Percentiles rank a stretch among this genome's conserved stretches.
These are phyloP conservation scores for Notolepis coatsorum DNA, from an alignment of 2,797 vertebrate genomes.

Conservation along the genomic window DNA sequence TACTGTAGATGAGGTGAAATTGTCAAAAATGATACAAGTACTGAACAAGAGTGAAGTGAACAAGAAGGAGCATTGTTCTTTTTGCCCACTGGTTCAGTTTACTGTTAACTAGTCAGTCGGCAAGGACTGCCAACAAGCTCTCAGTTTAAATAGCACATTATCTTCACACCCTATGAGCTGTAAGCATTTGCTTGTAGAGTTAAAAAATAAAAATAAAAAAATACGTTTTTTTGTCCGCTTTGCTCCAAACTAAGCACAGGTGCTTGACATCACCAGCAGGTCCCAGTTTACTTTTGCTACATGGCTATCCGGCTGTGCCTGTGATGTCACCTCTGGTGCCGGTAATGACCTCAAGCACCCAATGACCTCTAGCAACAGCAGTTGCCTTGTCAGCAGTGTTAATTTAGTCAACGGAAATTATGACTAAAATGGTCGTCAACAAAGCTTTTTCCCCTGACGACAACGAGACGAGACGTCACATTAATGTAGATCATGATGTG, in stretches of 20 bases:
- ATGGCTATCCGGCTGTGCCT: too few relatives aligned
- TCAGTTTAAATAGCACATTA: constrained; percentile 30
- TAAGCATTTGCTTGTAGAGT: constrained; percentile 5
- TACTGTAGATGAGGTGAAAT: not conserved
- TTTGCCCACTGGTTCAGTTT: constrained; percentile 12
- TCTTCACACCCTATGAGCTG: constrained; percentile 13
- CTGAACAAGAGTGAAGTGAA: not conserved
- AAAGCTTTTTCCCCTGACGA: too few relatives aligned
- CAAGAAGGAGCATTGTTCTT: not conserved
- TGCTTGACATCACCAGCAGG: constrained; percentile 10
- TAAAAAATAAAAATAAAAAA: constrained; percentile 33
- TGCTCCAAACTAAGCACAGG: not conserved
- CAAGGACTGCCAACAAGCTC: not conserved
- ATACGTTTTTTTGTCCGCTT: constrained; percentile 29
- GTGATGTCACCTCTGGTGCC: constrained; percentile 12
- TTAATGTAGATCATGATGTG: too few relatives aligned
- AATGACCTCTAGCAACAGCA: not conserved
- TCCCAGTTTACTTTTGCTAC: not conserved
- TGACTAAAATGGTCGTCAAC: too few relatives aligned
- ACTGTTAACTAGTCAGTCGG: constrained; percentile 3
- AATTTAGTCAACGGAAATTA: too few relatives aligned
- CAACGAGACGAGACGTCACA: too few relatives aligned
- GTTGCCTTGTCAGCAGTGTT: not conserved
- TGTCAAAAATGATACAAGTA: not conserved
- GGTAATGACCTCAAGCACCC: constrained; percentile 13